Base-by-base conservation (phyloP, 2,888 invertebrate species). In the Drosophila borborema region DNA sequence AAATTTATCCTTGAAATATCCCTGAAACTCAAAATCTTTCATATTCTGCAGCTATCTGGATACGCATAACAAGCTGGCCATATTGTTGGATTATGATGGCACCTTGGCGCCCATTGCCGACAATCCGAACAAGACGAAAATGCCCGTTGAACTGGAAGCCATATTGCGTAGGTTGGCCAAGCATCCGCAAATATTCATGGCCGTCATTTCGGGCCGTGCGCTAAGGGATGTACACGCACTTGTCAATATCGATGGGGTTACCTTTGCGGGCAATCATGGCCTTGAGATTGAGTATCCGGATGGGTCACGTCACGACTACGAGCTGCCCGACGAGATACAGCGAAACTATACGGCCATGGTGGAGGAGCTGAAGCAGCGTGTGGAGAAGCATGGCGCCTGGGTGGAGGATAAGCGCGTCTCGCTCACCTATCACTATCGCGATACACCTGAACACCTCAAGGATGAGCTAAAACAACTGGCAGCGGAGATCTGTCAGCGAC, bases 191-290 rank as follows among this genome's bases (percentile, higher is more conserved):
- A 95, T 96, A 12, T 96, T 95, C 85, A 94, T 96, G 77, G 95
- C 96, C 1, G 94, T 96, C 34, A 95, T 96, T 64, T 96, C 96
- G 1, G 96, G 96, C 38, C 94, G 96, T 80, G 95, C 95, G 68
- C 95, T 96, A 0, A 94, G 94, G 74, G 96, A 96, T 91, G 96
- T 96, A 0, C 96, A 95, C 85, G 92, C 94, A 48, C 96, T 95
- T 94, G 96, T 95, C 77, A 91, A 91, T 63, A 87, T 92, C 43
- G 80, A 77, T 16, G 91, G 91, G 20, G 95, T 96, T 16, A 96
- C 96, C 0, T 96, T 96, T 85, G 96, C 95, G 8, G 96, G 96
- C 6, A 96, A 95, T 91, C 96, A 96, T 89, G 96, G 96, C 6
- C 92, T 96, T 45, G 96, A 96, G 92, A 96, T 96, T 81, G 92